Percentiles rank a stretch among this genome's conserved stretches.
Conservation (phyloP, 2,888 invertebrate genomes). For the Acanthosepion lycidas region DNA sequence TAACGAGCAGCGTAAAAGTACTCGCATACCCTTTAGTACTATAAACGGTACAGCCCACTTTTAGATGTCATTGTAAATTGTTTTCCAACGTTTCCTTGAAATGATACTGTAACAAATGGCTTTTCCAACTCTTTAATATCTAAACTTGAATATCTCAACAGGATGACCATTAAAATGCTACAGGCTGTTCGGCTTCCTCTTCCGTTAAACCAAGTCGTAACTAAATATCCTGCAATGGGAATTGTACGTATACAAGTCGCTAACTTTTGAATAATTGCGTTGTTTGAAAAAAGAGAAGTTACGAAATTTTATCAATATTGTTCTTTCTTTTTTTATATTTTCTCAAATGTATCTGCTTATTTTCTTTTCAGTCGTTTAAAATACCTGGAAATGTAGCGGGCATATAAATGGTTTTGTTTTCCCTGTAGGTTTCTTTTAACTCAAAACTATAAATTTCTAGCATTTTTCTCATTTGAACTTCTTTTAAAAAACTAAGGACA, state of each 20-base stretch:
- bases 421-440: not conserved
- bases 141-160: not conserved
- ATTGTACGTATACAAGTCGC: not conserved
- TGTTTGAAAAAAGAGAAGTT: not conserved
- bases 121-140: not conserved
- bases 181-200: not conserved
- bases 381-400: not conserved
- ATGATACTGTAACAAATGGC: not conserved
- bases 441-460: not conserved
- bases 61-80: not conserved
- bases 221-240: not conserved
- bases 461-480: slow-evolving; percentile 20
- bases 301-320: not conserved
- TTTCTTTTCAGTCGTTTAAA: not conserved
- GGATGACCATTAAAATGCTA: not conserved
- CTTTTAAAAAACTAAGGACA: not conserved
- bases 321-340: not conserved
- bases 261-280: not conserved
- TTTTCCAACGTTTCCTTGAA: not conserved
- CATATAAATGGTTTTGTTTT: not conserved
- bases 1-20: not conserved
- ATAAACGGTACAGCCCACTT: not conserved
- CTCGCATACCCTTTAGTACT: not conserved
- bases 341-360: not conserved
- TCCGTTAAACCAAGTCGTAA: not conserved